phyloP scores from a whole-genome alignment of 2,113 vertebrate species.

The Platichthys stellatus region DNA sequence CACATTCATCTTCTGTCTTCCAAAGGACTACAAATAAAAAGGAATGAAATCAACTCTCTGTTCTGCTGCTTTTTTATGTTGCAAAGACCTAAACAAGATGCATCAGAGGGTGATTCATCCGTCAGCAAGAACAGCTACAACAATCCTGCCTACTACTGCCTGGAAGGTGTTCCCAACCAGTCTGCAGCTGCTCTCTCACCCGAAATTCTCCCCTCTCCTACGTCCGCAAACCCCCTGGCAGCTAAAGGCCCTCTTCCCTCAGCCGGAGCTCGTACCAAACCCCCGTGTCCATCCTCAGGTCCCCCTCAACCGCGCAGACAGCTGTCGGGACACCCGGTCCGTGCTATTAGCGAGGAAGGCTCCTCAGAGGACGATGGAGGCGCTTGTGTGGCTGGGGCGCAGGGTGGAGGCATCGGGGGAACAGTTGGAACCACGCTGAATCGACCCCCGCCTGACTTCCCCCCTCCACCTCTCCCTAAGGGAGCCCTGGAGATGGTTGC shows the following conservation, averaged over 20 bases:
- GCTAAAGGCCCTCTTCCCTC: constrained; percentile 69
- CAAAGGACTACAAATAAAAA: too few relatives aligned
- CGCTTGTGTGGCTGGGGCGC: constrained; percentile 55
- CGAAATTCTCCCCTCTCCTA: constrained; percentile 77
- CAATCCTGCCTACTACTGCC: constrained; percentile 95
- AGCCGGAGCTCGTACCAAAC: constrained; percentile 81
- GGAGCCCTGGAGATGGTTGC: constrained; percentile 78
- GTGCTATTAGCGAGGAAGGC: constrained; percentile 84
- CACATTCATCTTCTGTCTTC: not conserved
- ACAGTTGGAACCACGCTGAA: constrained; percentile 78
- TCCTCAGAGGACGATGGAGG: constrained; percentile 87
- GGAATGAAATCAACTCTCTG: not conserved
- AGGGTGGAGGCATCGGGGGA: constrained; percentile 73
- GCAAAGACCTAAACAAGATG: constrained; percentile 85
- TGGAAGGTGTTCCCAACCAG: constrained; percentile 95
- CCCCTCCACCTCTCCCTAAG: constrained; percentile 89
- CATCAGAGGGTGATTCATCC: constrained; percentile 79
- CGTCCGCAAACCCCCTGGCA: constrained; percentile 63
- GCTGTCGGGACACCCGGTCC: constrained; percentile 63
- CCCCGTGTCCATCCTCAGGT: constrained; percentile 53
- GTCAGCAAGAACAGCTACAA: constrained; percentile 94
- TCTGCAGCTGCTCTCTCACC: constrained; percentile 81
- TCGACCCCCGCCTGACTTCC: constrained; percentile 89
- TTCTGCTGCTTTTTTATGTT: constrained; percentile 22
- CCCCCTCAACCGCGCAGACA: constrained; percentile 66